phyloP scores from a whole-genome alignment of 2,113 vertebrate genomes.

The Danio rerio region GRCz12tu NC_133180.1:15586001-15586500 shows the following conservation, averaged over 20 bases:
- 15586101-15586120: too few relatives aligned
- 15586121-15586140: too few relatives aligned
- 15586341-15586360: constrained; percentile 1
- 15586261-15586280: not conserved
- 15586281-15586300: not conserved
- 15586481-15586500: constrained; percentile 14
- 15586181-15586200: too few relatives aligned
- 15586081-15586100: too few relatives aligned
- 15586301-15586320: not conserved
- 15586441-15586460: constrained; percentile 16
- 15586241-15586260: not conserved
- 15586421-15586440: not conserved
- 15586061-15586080: too few relatives aligned
- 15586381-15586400: not conserved
- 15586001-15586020: too few relatives aligned
- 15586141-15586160: too few relatives aligned
- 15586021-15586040: too few relatives aligned
- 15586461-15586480: not conserved
- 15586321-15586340: not conserved
- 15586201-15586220: too few relatives aligned
- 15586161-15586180: too few relatives aligned
- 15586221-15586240: too few relatives aligned
- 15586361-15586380: constrained; percentile 2
- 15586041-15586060: too few relatives aligned
- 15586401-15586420: not conserved